Evolutionary conservation across 37 sponge, comb jelly and placozoan species (phyloP).

Genomic region (Theonella swinhoei): DNA sequence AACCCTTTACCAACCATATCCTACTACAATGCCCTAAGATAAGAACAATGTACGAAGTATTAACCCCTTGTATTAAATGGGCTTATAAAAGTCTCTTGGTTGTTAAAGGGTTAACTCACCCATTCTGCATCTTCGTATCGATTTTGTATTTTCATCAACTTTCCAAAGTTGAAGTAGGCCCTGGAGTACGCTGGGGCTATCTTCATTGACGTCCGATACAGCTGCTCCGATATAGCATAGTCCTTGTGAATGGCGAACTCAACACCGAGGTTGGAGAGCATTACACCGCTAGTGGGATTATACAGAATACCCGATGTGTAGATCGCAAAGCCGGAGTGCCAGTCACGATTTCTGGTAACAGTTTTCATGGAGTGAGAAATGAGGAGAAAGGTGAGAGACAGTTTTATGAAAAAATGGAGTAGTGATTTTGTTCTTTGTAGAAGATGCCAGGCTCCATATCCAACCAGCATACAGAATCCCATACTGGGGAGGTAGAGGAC

Average conservation of each 20-base stretch:
- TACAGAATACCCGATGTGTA: slow-evolving; percentile 73
- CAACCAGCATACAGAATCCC: slow-evolving; percentile 53
- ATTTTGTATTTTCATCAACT: slow-evolving; percentile 64
- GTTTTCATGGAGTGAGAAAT: slow-evolving; percentile 63
- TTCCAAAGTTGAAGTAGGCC: slow-evolving; percentile 78
- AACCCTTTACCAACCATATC: background rate
- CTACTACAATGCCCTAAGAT: background rate
- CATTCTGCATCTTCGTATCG: slow-evolving; percentile 67
- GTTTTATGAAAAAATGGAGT: background rate
- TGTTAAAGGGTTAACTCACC: no score
- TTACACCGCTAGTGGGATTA: slow-evolving; percentile 67
- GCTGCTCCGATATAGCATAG: slow-evolving; percentile 61
- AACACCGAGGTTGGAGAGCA: slow-evolving; percentile 77
- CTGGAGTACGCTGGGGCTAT: slow-evolving; percentile 71
- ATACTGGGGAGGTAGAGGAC: slow-evolving; percentile 93
- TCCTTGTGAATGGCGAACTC: slow-evolving; percentile 62
- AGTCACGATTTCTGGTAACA: slow-evolving; percentile 69
- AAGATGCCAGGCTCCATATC: slow-evolving; percentile 17
- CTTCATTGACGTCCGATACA: slow-evolving; percentile 53
- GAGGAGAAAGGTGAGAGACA: slow-evolving; percentile 37
- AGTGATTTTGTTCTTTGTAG: background rate
- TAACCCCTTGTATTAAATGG: background rate
- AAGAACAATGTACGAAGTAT: background rate
- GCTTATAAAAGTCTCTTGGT: no score
- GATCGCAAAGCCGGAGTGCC: slow-evolving; percentile 63